A percentile compares a stretch with the other conserved stretches of the same genome.
These are phyloP conservation scores for Colius striatus DNA, from an alignment of 2,113 vertebrate species.

Conservation along the genomic window DNA sequence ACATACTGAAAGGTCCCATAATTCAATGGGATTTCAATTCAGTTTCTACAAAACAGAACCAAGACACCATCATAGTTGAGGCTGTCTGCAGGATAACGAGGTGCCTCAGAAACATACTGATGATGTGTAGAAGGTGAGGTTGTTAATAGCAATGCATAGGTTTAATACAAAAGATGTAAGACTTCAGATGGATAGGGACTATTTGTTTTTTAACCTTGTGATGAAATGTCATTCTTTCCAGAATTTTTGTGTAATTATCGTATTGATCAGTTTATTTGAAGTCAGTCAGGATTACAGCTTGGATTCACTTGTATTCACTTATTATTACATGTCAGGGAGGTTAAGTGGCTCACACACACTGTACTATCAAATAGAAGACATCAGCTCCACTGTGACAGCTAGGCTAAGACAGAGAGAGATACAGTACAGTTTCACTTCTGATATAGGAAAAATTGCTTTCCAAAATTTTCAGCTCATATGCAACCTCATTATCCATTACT, in stretches of 20 bases:
- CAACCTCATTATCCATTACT: not conserved
- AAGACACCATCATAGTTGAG: not conserved
- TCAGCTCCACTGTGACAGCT: not conserved
- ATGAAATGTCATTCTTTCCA: not conserved
- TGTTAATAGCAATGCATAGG: not conserved
- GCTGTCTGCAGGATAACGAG: not conserved
- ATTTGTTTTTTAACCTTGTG: not conserved
- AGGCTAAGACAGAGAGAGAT: not conserved
- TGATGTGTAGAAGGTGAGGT: not conserved
- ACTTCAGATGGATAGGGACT: not conserved
- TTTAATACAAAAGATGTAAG: not conserved
- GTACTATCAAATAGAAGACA: not conserved
- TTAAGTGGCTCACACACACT: not conserved
- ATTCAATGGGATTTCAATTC: not conserved
- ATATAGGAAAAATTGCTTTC: not conserved
- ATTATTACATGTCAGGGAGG: not conserved
- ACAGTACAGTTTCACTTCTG: not conserved
- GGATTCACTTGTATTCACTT: not conserved
- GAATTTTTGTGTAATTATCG: not conserved
- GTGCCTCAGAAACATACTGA: not conserved
- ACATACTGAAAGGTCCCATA: not conserved
- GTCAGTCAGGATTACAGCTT: not conserved
- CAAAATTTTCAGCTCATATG: not conserved
- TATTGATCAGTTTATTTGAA: not conserved
- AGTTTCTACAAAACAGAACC: not conserved